Evolutionary conservation across 2,113 vertebrate species (phyloP).

Genomic region (Conger conger): DNA sequence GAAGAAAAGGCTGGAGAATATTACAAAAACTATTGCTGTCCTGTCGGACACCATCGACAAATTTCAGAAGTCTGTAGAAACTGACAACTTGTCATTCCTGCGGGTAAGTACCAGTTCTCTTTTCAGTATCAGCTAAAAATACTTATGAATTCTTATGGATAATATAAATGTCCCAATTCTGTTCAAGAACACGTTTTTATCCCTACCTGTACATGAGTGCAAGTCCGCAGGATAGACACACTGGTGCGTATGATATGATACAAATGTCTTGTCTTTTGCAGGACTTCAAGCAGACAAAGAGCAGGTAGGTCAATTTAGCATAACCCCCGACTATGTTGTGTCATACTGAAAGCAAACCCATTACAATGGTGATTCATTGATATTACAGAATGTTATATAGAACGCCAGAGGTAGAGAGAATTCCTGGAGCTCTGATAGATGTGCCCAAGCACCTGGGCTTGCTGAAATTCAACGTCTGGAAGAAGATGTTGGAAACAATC

Average conservation of each 20-base stretch:
- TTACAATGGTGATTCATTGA: not conserved
- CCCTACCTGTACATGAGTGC: not conserved
- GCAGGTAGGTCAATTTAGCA: slow-evolving; percentile 42
- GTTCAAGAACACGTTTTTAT: not conserved
- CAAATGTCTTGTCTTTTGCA: slow-evolving; percentile 26
- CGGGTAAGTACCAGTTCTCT: slow-evolving; percentile 41
- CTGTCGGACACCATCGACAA: slow-evolving; percentile 47
- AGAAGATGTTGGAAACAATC: slow-evolving; percentile 46
- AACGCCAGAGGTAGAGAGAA: slow-evolving; percentile 46
- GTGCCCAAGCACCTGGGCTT: slow-evolving; percentile 52
- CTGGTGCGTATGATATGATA: not conserved
- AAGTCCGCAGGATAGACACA: not conserved
- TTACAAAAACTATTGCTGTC: slow-evolving; percentile 43
- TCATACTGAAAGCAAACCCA: not conserved
- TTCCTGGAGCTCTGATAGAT: slow-evolving; percentile 59
- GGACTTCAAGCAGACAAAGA: slow-evolving; percentile 61
- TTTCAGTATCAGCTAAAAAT: not conserved
- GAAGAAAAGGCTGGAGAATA: slow-evolving; percentile 48
- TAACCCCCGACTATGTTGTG: not conserved
- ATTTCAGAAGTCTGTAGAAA: slow-evolving; percentile 29
- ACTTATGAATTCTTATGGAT: too few relatives aligned
- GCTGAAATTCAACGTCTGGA: slow-evolving; percentile 56
- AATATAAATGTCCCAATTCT: too few relatives aligned
- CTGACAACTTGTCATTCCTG: slow-evolving; percentile 50
- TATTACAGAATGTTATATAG: slow-evolving; percentile 49